Percentiles rank a stretch among this genome's conserved stretches.
phyloP scores from a whole-genome alignment of 2,888 invertebrate species.

The Caenorhabditis angaria region DNA sequence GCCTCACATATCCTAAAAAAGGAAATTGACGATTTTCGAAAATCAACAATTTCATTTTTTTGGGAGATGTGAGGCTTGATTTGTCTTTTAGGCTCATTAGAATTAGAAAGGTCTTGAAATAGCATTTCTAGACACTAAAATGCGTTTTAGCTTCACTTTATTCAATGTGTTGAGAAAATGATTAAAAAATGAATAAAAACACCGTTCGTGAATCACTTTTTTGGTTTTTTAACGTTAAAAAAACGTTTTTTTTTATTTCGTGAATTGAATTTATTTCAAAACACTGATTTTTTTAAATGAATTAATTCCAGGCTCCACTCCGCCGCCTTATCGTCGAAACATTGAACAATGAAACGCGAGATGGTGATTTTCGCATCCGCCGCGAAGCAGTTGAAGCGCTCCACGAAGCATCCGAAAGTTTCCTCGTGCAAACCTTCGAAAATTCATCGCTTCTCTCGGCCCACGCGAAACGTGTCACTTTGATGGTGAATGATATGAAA shows the following conservation, averaged over 20 bases:
- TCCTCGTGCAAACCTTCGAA: constrained; percentile 44
- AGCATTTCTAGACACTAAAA: too few species aligned
- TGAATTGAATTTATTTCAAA: not conserved
- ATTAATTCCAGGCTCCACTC: constrained; percentile 42
- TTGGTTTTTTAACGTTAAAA: not conserved
- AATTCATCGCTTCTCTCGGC: constrained; percentile 23
- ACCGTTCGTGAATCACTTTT: too few species aligned
- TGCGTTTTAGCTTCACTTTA: too few species aligned
- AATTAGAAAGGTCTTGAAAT: too few species aligned
- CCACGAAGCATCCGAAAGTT: constrained; percentile 48
- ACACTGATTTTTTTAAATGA: not conserved
- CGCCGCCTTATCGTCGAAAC: constrained; percentile 40
- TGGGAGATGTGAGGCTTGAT: too few species aligned
- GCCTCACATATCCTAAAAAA: too few species aligned
- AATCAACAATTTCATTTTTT: too few species aligned
- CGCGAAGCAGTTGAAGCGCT: constrained; percentile 36
- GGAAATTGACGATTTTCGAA: too few species aligned
- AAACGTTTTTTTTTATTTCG: not conserved
- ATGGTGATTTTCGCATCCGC: constrained; percentile 23
- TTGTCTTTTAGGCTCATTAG: too few species aligned
- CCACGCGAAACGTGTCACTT: constrained; percentile 50
- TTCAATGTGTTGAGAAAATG: too few species aligned
- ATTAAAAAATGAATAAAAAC: too few species aligned
- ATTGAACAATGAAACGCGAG: constrained; percentile 4
- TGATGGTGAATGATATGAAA: constrained; percentile 40